Evolutionary conservation across 2,888 invertebrate genomes (phyloP).

Genomic region (Aproaerema taeniolella): DNA sequence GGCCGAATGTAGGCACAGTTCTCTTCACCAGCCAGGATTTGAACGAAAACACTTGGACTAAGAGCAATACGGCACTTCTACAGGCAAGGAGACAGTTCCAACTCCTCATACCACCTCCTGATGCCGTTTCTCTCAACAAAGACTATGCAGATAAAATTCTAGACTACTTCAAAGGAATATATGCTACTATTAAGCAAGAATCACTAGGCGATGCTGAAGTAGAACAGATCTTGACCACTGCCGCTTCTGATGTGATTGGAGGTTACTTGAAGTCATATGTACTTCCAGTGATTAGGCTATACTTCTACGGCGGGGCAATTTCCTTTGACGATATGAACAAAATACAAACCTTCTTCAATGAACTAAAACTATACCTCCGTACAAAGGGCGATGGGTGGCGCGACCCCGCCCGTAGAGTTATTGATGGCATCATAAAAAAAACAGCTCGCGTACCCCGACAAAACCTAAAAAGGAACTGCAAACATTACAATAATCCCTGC

Average conservation of each 20-base stretch:
- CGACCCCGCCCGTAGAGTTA: conserved; percentile 31
- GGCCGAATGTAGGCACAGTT: conserved; percentile 53
- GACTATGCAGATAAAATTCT: conserved; percentile 38
- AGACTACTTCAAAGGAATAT: conserved; percentile 41
- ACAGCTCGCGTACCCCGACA: conserved; percentile 28
- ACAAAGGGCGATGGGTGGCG: conserved; percentile 80
- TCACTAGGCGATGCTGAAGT: conserved; percentile 28
- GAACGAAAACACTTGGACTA: conserved; percentile 37
- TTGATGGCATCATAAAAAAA: conserved; percentile 38
- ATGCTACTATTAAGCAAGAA: conserved; percentile 36
- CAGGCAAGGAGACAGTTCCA: conserved; percentile 49
- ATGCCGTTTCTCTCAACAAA: conserved; percentile 35
- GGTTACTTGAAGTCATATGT: conserved; percentile 79
- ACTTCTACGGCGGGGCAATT: conserved; percentile 80
- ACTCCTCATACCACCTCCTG: conserved; percentile 39
- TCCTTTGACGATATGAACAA: conserved; percentile 72
- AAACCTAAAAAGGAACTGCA: not conserved
- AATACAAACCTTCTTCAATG: conserved; percentile 73
- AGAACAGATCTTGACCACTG: conserved; percentile 40
- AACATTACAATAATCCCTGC: conserved; percentile 34
- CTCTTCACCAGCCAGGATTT: conserved; percentile 41
- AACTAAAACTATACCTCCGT: conserved; percentile 73
- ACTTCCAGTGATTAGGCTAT: conserved; percentile 76
- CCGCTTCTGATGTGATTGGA: conserved; percentile 72
- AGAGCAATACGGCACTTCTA: conserved; percentile 36